Evolutionary conservation across 2,888 invertebrate species (phyloP).

Genomic region (Odontomyia ornata): DNA sequence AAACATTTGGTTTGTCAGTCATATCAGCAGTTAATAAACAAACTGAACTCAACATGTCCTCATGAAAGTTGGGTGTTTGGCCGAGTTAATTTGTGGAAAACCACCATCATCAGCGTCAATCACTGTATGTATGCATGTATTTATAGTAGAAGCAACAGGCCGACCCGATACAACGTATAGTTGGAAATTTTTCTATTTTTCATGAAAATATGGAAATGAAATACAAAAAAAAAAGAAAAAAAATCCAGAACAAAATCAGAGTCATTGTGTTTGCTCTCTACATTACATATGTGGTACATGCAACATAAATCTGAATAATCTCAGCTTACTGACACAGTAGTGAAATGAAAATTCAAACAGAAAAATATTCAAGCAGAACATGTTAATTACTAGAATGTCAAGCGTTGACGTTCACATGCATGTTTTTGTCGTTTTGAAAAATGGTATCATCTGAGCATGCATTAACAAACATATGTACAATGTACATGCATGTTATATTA

Average conservation of each 20-base stretch:
- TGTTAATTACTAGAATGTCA: slow-evolving; percentile 13
- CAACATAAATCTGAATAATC: neutral
- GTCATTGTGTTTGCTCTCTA: too few relatives aligned
- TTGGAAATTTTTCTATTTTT: slow-evolving; percentile 13
- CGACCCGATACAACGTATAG: neutral
- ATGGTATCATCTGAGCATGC: too few relatives aligned
- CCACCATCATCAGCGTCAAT: slow-evolving; percentile 5
- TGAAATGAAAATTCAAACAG: neutral
- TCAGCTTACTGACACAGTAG: slow-evolving; percentile 22
- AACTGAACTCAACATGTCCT: neutral
- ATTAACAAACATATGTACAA: too few relatives aligned
- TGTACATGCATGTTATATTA: too few relatives aligned
- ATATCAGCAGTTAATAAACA: slow-evolving; percentile 10
- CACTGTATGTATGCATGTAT: neutral
- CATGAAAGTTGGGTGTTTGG: neutral
- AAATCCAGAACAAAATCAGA: too few relatives aligned
- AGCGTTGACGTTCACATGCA: neutral
- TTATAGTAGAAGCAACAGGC: slow-evolving; percentile 13
- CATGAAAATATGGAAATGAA: slow-evolving; percentile 26
- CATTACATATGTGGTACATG: neutral
- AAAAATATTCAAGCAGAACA: slow-evolving; percentile 12
- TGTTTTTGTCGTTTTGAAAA: too few relatives aligned
- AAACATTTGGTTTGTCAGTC: slow-evolving; percentile 14
- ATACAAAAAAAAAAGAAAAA: too few relatives aligned
- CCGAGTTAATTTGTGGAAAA: slow-evolving; percentile 22